A percentile compares a stretch with the other conserved stretches of the same genome.
phyloP scores from a whole-genome alignment of 2,888 invertebrate genomes.

The Sussaba pulchella region DNA sequence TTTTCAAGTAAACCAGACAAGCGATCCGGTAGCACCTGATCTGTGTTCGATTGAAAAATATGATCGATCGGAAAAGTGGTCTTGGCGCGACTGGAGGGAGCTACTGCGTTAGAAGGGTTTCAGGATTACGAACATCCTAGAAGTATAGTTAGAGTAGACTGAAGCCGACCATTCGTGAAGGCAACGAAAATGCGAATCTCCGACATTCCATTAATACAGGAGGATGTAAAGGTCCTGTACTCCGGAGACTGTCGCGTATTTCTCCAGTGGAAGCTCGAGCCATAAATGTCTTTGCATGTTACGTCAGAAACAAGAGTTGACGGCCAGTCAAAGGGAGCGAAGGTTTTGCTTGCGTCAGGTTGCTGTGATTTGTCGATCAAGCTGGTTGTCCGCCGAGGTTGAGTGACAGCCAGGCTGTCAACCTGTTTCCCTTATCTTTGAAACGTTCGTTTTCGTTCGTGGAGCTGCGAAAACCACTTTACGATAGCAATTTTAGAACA shows the following conservation, averaged over 20 bases:
- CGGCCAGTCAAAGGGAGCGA: neutral
- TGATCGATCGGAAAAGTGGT: neutral
- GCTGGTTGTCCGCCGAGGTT: too few relatives aligned
- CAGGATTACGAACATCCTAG: neutral
- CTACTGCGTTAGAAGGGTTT: neutral
- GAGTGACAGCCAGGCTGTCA: neutral
- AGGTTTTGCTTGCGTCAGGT: neutral
- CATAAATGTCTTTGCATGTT: conserved; percentile 6
- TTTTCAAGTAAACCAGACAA: neutral
- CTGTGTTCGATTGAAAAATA: neutral
- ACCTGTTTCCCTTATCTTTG: neutral
- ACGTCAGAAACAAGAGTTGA: neutral
- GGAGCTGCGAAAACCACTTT: conserved; percentile 21
- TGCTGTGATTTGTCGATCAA: too few relatives aligned
- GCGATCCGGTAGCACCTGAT: neutral
- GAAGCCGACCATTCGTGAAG: conserved; percentile 9
- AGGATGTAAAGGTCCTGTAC: conserved; percentile 6
- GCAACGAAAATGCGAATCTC: conserved; percentile 20
- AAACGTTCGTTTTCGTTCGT: neutral
- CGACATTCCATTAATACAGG: conserved; percentile 14
- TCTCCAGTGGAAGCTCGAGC: neutral
- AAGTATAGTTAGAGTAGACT: conserved; percentile 3
- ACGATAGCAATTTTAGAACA: conserved; percentile 20
- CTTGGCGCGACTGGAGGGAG: neutral
- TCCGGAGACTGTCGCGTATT: conserved; percentile 6